Evolutionary conservation across 2,113 vertebrate genomes (phyloP).

Genomic region (Columba livia): DNA sequence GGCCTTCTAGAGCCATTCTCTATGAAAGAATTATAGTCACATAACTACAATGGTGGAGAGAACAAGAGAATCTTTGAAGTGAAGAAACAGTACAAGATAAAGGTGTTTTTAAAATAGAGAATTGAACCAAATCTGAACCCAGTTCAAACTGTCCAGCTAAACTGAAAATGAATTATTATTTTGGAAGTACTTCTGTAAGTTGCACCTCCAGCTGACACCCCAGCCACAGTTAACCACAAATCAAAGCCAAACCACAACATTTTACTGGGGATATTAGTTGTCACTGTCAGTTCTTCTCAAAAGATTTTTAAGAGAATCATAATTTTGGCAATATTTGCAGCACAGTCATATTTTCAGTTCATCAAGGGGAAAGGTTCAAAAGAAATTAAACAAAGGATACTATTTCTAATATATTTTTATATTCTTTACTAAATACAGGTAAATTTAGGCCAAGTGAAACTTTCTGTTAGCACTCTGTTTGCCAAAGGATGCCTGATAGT

Average conservation of each 20-base stretch:
- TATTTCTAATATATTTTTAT: not conserved
- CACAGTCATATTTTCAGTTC: not conserved
- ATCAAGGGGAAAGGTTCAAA: not conserved
- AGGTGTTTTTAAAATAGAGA: not conserved
- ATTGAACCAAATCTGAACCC: not conserved
- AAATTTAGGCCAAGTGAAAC: not conserved
- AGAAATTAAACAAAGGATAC: not conserved
- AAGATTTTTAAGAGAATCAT: not conserved
- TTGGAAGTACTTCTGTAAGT: conserved; percentile 12
- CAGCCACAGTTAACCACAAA: not conserved
- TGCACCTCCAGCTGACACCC: conserved; percentile 1
- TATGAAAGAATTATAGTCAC: not conserved
- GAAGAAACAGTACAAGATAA: not conserved
- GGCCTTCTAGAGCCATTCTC: not conserved
- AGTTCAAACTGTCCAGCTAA: not conserved
- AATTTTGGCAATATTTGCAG: not conserved
- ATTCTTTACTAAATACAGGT: not conserved
- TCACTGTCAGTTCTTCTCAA: not conserved
- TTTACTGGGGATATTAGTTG: not conserved
- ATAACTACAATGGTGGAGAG: not conserved
- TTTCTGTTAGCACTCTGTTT: not conserved
- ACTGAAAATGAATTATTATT: conserved; percentile 14
- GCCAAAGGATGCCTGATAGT: not conserved
- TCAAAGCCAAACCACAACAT: conserved; percentile 36
- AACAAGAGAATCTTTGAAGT: not conserved